A percentile compares a stretch with the other conserved stretches of the same genome.
Conservation (phyloP, 2,888 invertebrate species). For the Cataglyphis cursor region DNA sequence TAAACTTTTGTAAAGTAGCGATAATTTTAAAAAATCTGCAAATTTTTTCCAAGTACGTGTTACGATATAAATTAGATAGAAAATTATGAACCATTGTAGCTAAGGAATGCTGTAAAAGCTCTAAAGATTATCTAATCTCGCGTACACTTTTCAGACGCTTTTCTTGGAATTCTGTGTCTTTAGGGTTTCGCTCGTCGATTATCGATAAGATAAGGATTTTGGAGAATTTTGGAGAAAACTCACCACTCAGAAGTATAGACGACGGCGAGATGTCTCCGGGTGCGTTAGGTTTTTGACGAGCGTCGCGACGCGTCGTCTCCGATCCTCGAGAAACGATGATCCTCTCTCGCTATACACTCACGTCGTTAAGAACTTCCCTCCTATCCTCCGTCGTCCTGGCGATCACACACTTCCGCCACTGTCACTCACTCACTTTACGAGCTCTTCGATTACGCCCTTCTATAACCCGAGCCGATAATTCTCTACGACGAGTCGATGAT, state of each 20-base stretch:
- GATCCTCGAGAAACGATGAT: conserved; percentile 24
- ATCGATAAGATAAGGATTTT: neutral
- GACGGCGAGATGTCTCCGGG: conserved; percentile 60
- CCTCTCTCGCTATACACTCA: conserved; percentile 51
- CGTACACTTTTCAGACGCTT: neutral
- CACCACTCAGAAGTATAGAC: conserved; percentile 66
- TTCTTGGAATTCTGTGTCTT: neutral
- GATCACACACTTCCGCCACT: conserved; percentile 72
- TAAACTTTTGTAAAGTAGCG: neutral
- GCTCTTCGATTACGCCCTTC: conserved; percentile 44
- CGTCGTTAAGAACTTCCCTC: conserved; percentile 55
- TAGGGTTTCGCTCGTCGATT: too few species aligned
- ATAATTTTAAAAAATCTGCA: neutral
- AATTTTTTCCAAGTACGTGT: neutral
- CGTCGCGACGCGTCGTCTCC: conserved; percentile 56
- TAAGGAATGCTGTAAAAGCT: neutral
- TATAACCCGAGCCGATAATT: conserved; percentile 35
- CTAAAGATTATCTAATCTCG: conserved; percentile 22
- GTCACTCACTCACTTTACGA: conserved; percentile 57
- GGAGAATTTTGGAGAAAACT: conserved; percentile 47
- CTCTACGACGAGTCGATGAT: conserved; percentile 12
- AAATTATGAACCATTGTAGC: neutral
- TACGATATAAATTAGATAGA: neutral
- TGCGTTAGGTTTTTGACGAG: conserved; percentile 73
- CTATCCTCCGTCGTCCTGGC: conserved; percentile 51